Evolutionary conservation across 2,888 invertebrate genomes (phyloP), one percentile per base, ranked within the genome.

Genomic region (Neoscelio sp.): DNA sequence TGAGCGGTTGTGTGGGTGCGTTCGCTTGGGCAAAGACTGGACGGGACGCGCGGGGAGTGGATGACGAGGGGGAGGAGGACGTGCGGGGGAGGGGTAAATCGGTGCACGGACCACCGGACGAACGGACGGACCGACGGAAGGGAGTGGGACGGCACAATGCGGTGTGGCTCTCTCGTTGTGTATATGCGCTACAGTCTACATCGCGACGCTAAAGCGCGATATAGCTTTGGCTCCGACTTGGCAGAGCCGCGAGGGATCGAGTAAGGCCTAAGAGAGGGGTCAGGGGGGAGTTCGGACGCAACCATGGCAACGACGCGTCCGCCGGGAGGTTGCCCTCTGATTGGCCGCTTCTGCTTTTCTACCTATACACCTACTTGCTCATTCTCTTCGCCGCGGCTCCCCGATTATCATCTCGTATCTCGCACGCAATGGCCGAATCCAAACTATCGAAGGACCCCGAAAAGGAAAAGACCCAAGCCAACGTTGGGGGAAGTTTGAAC

Each of bases 301-400:
- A 88, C 90, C 89, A 90, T 90, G 89, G 90, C 89, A 90, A 90
- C 90, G 85, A 85, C 84, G 88, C 86, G 87, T 89, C 90, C 89
- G 89, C 86, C 85, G 89, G 85, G 89, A 89, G 88, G 87, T 82
- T 86, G 88, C 87, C 88, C 88, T 90, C 90, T 87, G 90, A 90
- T 90, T 90, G 90, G 90, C 88, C 88, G 87, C 85, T 87, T 85
- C 86, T 85, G 86, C 87, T 88, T 88, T 87, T 89, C 87, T 87
- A 87, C 85, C 88, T 88, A 82, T 82, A 84, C 82, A 79, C 82
- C 82, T 82, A 82, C 82, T 80, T 81, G 82, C 82, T 80, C 77
- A 82, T 82, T 76, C 78, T 82, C 80, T 78, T 74, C 75, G 65
- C 70, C 85, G 83, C 84, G 81, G 81, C 79, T 74, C 78, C 82